Percentiles rank a stretch among this genome's conserved stretches.
phyloP scores from a whole-genome alignment of 2,888 invertebrate species.

The Rhorus exstirpatorius region DNA sequence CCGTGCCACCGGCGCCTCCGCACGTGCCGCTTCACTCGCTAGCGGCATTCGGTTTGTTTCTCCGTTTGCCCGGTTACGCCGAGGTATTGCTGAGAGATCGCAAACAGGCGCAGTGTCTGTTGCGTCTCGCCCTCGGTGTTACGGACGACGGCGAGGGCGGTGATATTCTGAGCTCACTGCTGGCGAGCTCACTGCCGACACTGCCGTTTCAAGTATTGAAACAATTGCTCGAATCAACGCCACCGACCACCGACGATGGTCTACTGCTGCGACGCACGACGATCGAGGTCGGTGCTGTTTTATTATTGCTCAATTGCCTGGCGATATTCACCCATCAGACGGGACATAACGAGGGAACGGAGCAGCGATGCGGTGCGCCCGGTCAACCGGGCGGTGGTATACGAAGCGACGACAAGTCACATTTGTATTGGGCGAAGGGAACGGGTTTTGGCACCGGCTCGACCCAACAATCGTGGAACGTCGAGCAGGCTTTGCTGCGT shows the following conservation, averaged over 20 bases:
- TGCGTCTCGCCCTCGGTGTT: slow-evolving; percentile 95
- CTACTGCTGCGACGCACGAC: slow-evolving; percentile 92
- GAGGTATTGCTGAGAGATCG: slow-evolving; percentile 95
- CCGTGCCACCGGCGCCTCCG: slow-evolving; percentile 87
- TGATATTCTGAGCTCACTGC: slow-evolving; percentile 91
- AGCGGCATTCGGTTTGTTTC: slow-evolving; percentile 95
- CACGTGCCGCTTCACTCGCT: slow-evolving; percentile 96
- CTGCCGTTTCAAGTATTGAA: slow-evolving; percentile 93
- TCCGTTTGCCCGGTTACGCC: slow-evolving; percentile 96
- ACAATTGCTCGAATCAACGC: slow-evolving; percentile 92
- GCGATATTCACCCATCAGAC: slow-evolving; percentile 95
- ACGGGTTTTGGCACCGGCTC: slow-evolving; percentile 99
- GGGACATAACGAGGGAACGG: slow-evolving; percentile 86
- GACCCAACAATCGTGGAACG: slow-evolving; percentile 98
- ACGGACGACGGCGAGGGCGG: slow-evolving; percentile 97
- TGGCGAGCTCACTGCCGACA: slow-evolving; percentile 90
- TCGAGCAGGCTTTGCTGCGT: slow-evolving; percentile 96
- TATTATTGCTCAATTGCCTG: slow-evolving; percentile 94
- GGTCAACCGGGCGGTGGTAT: slow-evolving; percentile 77
- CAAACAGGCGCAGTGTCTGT: slow-evolving; percentile 94
- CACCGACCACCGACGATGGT: slow-evolving; percentile 92
- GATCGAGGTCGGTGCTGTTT: slow-evolving; percentile 94
- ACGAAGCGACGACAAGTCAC: slow-evolving; percentile 90
- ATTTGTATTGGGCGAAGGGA: slow-evolving; percentile 97
- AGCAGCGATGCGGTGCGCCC: slow-evolving; percentile 80